phyloP scores from a whole-genome alignment of 2,113 vertebrate species.

The Onychostoma macrolepis region DNA sequence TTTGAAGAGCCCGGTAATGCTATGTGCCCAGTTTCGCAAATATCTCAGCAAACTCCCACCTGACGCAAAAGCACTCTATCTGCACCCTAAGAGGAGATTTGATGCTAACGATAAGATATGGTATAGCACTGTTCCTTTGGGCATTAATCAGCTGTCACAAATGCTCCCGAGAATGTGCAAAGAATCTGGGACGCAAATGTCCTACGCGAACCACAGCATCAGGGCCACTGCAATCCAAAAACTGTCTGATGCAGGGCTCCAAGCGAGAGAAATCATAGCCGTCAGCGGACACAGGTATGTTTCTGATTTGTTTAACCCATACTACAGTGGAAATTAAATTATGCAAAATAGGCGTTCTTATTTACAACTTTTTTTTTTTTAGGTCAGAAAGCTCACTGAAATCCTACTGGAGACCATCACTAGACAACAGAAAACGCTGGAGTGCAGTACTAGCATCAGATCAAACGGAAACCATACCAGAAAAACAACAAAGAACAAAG shows the following conservation, averaged over 20 bases:
- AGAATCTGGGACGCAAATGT: not conserved
- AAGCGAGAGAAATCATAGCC: not conserved
- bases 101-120: not conserved
- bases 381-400: not conserved
- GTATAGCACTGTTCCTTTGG: no score
- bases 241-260: not conserved
- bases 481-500: slow-evolving; percentile 3
- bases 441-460: not conserved
- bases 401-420: slow-evolving; percentile 5
- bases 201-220: not conserved
- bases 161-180: not conserved
- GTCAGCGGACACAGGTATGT: slow-evolving; percentile 17
- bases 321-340: not conserved
- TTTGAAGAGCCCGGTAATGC: not conserved
- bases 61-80: no score
- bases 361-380: not conserved
- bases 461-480: not conserved
- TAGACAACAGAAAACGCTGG: not conserved
- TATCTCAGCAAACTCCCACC: not conserved
- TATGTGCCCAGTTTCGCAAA: not conserved
- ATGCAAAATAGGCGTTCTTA: not conserved
- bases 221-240: no score
- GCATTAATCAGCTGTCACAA: no score
- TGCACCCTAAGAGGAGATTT: not conserved
- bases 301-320: not conserved